These are phyloP conservation scores for Patagioenas fasciata DNA, from an alignment of 2,113 vertebrate genomes.

Conservation along the genomic window DNA sequence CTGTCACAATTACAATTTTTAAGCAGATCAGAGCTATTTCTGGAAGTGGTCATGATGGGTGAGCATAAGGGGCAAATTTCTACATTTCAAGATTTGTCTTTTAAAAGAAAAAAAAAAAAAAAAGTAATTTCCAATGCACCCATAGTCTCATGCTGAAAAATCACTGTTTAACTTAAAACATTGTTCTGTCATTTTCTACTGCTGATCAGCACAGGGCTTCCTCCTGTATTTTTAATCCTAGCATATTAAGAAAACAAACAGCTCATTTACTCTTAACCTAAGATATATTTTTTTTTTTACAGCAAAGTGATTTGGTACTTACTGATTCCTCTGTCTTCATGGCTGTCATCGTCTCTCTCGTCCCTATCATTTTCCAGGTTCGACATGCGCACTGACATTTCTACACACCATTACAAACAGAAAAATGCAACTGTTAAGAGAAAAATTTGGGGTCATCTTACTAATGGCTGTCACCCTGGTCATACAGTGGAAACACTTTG, in stretches of 20 bases:
- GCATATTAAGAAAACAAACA: neutral
- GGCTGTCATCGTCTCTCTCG: slow-evolving; percentile 95
- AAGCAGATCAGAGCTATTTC: neutral
- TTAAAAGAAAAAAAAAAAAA: neutral
- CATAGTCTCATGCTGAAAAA: too few relatives aligned
- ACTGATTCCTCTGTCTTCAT: slow-evolving; percentile 98
- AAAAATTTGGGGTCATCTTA: neutral
- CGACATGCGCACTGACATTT: slow-evolving; percentile 99
- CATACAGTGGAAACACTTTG: neutral
- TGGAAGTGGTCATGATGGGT: neutral
- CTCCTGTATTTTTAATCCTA: neutral
- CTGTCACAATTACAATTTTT: neutral
- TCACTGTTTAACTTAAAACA: neutral
- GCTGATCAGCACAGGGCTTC: neutral
- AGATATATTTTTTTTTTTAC: neutral
- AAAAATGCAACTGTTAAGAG: slow-evolving; percentile 60
- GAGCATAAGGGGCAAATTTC: neutral
- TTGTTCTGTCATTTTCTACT: neutral
- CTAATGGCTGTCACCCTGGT: neutral
- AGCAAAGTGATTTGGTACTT: slow-evolving; percentile 54
- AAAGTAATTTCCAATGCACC: too few relatives aligned
- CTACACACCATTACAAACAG: slow-evolving; percentile 74
- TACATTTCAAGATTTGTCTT: neutral
- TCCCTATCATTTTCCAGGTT: slow-evolving; percentile 97
- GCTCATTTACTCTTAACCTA: neutral